A percentile compares a stretch with the other conserved stretches of the same genome.
These are phyloP conservation scores for Trichogramma evanescens DNA, from an alignment of 2,888 invertebrate genomes.

Conservation along the genomic window DNA sequence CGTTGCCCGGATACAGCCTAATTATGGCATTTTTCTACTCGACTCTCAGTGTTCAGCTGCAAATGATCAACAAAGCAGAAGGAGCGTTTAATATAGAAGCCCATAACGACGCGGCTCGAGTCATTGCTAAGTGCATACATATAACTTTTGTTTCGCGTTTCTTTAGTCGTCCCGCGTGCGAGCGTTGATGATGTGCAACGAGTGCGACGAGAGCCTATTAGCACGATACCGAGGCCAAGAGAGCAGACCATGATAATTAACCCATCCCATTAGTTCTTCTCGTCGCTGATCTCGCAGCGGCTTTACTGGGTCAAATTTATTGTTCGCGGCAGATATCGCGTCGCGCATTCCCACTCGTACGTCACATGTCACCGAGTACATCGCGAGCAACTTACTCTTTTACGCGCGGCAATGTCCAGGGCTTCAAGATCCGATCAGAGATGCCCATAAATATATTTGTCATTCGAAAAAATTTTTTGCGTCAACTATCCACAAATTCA, in stretches of 20 bases:
- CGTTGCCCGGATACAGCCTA: slow-evolving; percentile 16
- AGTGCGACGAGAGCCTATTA: slow-evolving; percentile 21
- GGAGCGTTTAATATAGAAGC: slow-evolving; percentile 21
- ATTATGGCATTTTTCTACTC: slow-evolving; percentile 20
- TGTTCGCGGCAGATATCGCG: slow-evolving; percentile 10
- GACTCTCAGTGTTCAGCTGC: slow-evolving; percentile 14
- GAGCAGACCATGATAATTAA: slow-evolving; percentile 37
- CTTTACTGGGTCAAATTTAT: slow-evolving; percentile 22
- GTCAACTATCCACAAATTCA: too few relatives aligned
- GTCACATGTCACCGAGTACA: too few relatives aligned
- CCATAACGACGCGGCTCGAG: slow-evolving; percentile 28
- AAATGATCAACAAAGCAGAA: slow-evolving; percentile 2
- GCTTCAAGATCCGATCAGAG: too few relatives aligned
- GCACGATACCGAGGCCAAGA: slow-evolving; percentile 22
- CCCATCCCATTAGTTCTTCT: slow-evolving; percentile 31
- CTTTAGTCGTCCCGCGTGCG: slow-evolving; percentile 10
- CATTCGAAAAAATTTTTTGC: too few relatives aligned
- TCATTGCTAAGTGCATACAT: slow-evolving; percentile 8
- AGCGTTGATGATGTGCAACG: too few relatives aligned
- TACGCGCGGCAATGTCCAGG: too few relatives aligned
- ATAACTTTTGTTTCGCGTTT: slow-evolving; percentile 30
- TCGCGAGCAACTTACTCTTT: too few relatives aligned
- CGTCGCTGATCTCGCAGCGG: slow-evolving; percentile 15
- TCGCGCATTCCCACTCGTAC: slow-evolving; percentile 12
- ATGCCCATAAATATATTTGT: too few relatives aligned